These are phyloP conservation scores for Stichodactyla helianthus DNA, from an alignment of 64 coral and sea anemone genomes.

Conservation along the genomic window DNA sequence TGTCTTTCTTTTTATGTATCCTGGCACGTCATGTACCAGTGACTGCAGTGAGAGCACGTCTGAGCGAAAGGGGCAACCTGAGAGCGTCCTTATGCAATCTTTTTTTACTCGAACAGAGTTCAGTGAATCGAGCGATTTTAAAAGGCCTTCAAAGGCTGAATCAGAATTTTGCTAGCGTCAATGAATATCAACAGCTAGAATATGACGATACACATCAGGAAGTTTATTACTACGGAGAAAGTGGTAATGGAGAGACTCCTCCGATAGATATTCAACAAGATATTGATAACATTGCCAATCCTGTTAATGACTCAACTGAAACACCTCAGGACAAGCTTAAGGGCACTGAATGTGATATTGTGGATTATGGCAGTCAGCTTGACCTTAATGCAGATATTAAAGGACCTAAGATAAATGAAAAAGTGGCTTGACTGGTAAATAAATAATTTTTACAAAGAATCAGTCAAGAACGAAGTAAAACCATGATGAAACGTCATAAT, in stretches of 20 bases:
- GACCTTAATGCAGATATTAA: constrained; percentile 38
- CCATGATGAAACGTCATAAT: background rate
- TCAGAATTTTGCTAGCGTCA: constrained; percentile 20
- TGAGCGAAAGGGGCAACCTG: constrained; percentile 17
- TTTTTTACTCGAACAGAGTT: constrained; percentile 7
- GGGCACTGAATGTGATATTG: background rate
- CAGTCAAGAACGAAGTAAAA: constrained; percentile 46
- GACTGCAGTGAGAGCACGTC: constrained; percentile 35
- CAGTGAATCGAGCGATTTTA: constrained; percentile 37
- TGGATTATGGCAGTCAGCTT: background rate
- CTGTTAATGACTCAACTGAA: background rate
- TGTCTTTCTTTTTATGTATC: background rate
- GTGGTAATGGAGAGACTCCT: background rate
- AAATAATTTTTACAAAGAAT: constrained; percentile 52
- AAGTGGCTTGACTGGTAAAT: constrained; percentile 30
- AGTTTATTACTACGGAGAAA: background rate
- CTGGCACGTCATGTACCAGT: constrained; percentile 18
- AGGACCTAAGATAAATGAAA: constrained; percentile 46
- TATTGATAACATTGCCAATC: constrained; percentile 7
- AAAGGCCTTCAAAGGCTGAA: constrained; percentile 22
- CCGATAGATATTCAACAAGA: constrained; percentile 34
- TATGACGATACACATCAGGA: background rate
- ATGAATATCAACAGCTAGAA: constrained; percentile 5
- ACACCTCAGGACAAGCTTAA: background rate
- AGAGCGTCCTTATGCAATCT: constrained; percentile 5